Evolutionary conservation across 2,888 invertebrate genomes (phyloP).

Genomic region (Sinohyriopsis cumingii): DNA sequence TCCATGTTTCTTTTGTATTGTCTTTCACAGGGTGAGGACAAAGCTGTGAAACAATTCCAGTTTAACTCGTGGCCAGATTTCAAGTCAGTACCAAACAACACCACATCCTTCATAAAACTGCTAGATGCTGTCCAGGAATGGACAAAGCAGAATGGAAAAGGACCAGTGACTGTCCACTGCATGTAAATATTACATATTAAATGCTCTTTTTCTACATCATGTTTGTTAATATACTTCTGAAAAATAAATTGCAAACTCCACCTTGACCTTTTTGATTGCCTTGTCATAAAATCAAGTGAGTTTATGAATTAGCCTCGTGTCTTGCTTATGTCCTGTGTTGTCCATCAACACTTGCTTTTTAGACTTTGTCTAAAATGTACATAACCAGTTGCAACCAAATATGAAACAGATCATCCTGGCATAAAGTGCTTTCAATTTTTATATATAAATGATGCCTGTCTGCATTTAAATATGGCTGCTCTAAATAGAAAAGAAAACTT

Average conservation of each 20-base stretch:
- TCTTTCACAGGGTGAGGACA: slow-evolving; percentile 56
- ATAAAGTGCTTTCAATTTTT: too few relatives aligned
- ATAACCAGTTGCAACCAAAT: too few relatives aligned
- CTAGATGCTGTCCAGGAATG: slow-evolving; percentile 66
- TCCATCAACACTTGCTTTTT: too few relatives aligned
- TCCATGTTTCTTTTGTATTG: not conserved
- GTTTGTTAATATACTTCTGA: not conserved
- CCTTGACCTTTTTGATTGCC: too few relatives aligned
- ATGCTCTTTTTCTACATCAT: slow-evolving; percentile 8
- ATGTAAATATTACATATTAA: slow-evolving; percentile 74
- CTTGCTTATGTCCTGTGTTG: too few relatives aligned
- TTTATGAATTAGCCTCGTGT: too few relatives aligned
- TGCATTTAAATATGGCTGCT: too few relatives aligned
- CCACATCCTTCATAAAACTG: slow-evolving; percentile 61
- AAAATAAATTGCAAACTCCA: not conserved
- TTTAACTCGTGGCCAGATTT: slow-evolving; percentile 65
- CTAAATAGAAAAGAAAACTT: too few relatives aligned
- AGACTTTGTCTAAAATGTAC: too few relatives aligned
- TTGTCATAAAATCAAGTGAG: too few relatives aligned
- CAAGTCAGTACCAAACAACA: slow-evolving; percentile 56
- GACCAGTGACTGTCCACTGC: slow-evolving; percentile 90
- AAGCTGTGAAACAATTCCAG: slow-evolving; percentile 66
- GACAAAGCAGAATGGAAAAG: slow-evolving; percentile 71
- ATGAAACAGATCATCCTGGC: too few relatives aligned
- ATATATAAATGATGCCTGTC: too few relatives aligned